A percentile compares a stretch with the other conserved stretches of the same genome.
Evolutionary conservation across 1,140 invertebrate genomes (phyloP).

Genomic region (Sitophilus oryzae): DNA sequence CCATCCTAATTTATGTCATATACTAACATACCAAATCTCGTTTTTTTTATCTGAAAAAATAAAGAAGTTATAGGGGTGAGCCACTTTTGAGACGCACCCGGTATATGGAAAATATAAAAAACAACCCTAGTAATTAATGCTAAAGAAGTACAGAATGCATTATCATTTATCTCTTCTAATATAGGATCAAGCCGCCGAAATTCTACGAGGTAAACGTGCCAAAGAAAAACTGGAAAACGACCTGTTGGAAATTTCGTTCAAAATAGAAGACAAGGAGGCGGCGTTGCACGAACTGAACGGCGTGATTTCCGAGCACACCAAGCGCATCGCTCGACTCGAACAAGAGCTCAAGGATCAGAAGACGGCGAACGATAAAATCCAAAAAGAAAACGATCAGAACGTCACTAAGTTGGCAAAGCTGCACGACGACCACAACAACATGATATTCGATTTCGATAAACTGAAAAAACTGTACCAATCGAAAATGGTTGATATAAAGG

Average conservation of each 20-base stretch:
- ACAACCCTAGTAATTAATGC: no score
- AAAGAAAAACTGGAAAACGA: slow-evolving; percentile 36
- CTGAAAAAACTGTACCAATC: slow-evolving; percentile 20
- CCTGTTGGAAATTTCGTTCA: slow-evolving; percentile 28
- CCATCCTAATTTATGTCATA: no score
- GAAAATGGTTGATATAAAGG: slow-evolving; percentile 31
- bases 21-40: no score
- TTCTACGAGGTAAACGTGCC: slow-evolving; percentile 27
- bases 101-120: no score
- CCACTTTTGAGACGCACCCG: no score
- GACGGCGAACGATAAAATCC: slow-evolving; percentile 39
- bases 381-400: slow-evolving; percentile 39
- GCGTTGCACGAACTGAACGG: slow-evolving; percentile 33
- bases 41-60: no score
- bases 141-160: neutral
- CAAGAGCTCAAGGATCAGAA: slow-evolving; percentile 47
- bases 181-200: slow-evolving; percentile 30
- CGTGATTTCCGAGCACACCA: slow-evolving; percentile 42
- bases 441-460: slow-evolving; percentile 23
- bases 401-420: slow-evolving; percentile 32
- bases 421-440: slow-evolving; percentile 26
- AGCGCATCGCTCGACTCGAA: slow-evolving; percentile 42
- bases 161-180: neutral
- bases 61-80: no score
- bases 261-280: slow-evolving; percentile 32